Evolutionary conservation across 2,113 vertebrate species (phyloP).

Genomic region (Tyrannus savana): DNA sequence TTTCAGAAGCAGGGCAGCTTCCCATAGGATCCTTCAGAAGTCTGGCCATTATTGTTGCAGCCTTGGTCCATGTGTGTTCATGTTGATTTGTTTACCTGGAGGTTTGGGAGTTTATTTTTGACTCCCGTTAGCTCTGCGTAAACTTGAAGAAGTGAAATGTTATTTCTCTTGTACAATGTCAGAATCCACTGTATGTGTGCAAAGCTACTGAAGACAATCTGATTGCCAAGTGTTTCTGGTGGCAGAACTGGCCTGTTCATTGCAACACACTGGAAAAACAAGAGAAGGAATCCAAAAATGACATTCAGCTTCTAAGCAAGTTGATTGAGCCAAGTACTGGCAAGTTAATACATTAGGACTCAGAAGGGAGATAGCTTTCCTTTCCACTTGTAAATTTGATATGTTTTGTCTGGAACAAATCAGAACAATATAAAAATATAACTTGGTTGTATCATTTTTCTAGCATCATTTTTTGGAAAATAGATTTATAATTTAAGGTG

Average conservation of each 20-base stretch:
- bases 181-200: not conserved
- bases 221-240: not conserved
- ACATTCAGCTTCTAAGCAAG: not conserved
- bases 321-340: conserved; percentile 26
- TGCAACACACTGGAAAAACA: conserved; percentile 30
- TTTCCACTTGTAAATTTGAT: conserved; percentile 29
- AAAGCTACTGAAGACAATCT: not conserved
- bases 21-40: not conserved
- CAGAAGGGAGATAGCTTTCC: not conserved
- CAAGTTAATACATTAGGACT: not conserved
- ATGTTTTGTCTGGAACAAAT: conserved; percentile 44
- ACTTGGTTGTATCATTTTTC: not conserved
- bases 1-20: not conserved
- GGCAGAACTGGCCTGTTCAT: not conserved
- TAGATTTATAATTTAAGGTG: not conserved
- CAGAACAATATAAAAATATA: conserved; percentile 8
- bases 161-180: not conserved
- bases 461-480: not conserved
- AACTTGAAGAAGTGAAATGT: not conserved
- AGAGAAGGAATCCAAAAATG: not conserved
- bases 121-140: not conserved
- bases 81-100: not conserved
- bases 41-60: not conserved
- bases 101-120: not conserved
- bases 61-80: not conserved